Evolutionary conservation across 2,113 vertebrate species (phyloP).

Genomic region (Sisor rabdophorus): DNA sequence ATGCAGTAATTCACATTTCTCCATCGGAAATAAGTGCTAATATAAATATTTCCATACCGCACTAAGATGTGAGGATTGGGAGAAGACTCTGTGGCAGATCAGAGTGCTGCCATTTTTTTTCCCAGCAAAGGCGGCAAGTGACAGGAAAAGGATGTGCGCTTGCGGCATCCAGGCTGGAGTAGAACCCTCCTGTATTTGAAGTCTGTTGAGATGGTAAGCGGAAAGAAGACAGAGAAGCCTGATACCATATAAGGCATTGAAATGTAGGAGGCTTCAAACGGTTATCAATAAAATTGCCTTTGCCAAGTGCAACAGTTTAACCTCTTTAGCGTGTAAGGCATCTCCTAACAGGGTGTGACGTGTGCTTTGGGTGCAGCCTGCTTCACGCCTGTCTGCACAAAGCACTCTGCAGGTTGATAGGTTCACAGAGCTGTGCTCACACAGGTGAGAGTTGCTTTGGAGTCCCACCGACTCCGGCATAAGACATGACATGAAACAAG

Average conservation of each 20-base stretch:
- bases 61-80: conserved; percentile 61
- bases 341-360: conserved; percentile 70
- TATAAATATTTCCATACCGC: conserved; percentile 73
- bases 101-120: conserved; percentile 56
- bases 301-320: conserved; percentile 74
- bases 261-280: conserved; percentile 63
- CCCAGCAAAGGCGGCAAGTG: conserved; percentile 48
- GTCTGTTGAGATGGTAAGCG: conserved; percentile 65
- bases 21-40: conserved; percentile 69
- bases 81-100: conserved; percentile 68
- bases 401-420: conserved; percentile 62
- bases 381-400: conserved; percentile 63
- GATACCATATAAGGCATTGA: conserved; percentile 58
- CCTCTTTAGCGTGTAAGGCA: conserved; percentile 66
- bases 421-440: conserved; percentile 65
- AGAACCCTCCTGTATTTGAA: conserved; percentile 66
- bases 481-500: conserved; percentile 55
- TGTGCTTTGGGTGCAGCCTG: conserved; percentile 60
- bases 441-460: conserved; percentile 59
- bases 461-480: conserved; percentile 60
- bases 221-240: conserved; percentile 64
- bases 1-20: conserved; percentile 62
- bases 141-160: conserved; percentile 53
- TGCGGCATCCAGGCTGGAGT: conserved; percentile 40
- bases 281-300: conserved; percentile 72